phyloP scores from a whole-genome alignment of 2,113 vertebrate genomes.

The Apeltes quadracus region DNA sequence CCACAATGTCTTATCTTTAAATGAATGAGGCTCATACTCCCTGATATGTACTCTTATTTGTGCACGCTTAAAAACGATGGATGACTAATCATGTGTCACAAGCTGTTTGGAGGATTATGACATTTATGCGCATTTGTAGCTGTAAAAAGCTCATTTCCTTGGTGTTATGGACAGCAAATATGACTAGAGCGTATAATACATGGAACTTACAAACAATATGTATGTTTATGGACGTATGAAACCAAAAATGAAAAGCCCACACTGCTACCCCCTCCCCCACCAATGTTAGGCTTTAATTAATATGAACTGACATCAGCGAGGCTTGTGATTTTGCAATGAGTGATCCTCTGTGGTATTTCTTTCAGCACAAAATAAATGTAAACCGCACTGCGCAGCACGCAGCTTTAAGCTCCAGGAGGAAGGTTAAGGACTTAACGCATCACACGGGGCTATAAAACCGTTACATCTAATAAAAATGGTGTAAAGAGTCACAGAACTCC shows the following conservation, averaged over 20 bases:
- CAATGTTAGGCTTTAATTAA: neutral
- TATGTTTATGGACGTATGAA: neutral
- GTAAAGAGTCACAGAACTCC: slow-evolving; percentile 56
- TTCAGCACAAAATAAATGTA: neutral
- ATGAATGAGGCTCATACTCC: slow-evolving; percentile 2
- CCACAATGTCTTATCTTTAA: neutral
- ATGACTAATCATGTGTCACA: neutral
- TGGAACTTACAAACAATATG: neutral
- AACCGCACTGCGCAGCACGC: neutral
- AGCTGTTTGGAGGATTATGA: neutral
- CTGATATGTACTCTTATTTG: neutral
- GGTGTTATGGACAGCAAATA: neutral
- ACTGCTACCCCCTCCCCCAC: neutral
- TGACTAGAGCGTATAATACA: neutral
- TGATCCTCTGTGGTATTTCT: neutral
- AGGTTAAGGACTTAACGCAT: slow-evolving; percentile 29
- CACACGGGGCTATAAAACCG: slow-evolving; percentile 49
- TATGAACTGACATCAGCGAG: neutral
- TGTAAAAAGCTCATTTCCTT: neutral
- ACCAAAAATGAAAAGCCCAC: neutral
- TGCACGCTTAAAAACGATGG: neutral
- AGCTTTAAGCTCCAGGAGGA: slow-evolving; percentile 39
- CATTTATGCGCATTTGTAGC: neutral
- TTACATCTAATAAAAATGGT: slow-evolving; percentile 43
- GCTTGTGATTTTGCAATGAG: neutral